Conservation (phyloP, 2,113 vertebrate genomes). For the Chunga burmeisteri region DNA sequence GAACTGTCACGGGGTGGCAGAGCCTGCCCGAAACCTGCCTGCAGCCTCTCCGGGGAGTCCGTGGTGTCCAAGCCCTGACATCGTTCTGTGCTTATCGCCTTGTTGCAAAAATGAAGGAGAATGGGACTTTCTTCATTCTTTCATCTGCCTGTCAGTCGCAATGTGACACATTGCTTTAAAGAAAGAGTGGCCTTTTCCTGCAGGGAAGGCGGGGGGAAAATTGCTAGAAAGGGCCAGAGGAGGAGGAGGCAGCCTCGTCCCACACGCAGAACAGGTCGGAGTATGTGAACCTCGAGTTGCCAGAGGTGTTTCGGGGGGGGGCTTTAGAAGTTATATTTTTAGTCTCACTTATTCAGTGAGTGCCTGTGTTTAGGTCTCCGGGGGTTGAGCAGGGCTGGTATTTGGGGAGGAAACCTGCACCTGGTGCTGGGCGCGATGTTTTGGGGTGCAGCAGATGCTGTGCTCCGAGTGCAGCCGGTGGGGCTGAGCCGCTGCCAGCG, state of each 20-base stretch:
- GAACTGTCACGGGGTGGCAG: neutral
- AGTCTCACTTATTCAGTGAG: neutral
- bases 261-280: neutral
- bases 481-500: neutral
- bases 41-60: neutral
- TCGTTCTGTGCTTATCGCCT: neutral
- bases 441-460: neutral
- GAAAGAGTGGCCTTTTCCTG: neutral
- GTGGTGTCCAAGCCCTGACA: neutral
- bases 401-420: neutral
- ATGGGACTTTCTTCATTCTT: conserved; percentile 54
- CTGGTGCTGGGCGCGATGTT: neutral
- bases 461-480: fast-evolving
- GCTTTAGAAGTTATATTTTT: neutral
- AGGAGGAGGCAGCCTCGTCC: neutral
- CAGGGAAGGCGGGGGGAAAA: neutral
- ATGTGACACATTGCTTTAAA: neutral
- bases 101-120: conserved; percentile 2
- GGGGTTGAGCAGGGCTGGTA: neutral
- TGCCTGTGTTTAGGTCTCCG: neutral
- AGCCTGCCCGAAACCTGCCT: neutral
- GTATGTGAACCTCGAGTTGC: neutral
- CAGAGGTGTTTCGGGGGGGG: neutral
- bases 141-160: neutral
- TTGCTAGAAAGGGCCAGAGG: neutral